A percentile compares a stretch with the other conserved stretches of the same genome.
Conservation (phyloP, 2,113 vertebrate species). For the Xerus inauris region DNA sequence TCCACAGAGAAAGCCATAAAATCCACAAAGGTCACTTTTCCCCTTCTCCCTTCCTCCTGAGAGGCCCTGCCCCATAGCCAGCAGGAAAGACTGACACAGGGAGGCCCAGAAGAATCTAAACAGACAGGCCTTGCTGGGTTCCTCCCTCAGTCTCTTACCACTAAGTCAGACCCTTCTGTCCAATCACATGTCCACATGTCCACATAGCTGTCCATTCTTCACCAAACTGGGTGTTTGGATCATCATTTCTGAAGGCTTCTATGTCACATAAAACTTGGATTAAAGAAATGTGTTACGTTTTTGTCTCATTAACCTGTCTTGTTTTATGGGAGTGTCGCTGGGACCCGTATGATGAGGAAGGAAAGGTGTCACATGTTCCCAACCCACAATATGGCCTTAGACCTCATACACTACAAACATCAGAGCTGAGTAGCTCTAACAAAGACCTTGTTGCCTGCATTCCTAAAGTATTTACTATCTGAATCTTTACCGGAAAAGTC, state of each 20-base stretch:
- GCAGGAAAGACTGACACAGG: neutral
- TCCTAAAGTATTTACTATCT: neutral
- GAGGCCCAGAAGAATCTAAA: neutral
- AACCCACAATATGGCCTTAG: neutral
- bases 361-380: neutral
- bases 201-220: neutral
- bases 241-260: neutral
- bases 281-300: neutral
- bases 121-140: neutral
- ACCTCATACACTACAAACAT: neutral
- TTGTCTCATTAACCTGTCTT: neutral
- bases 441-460: neutral
- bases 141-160: neutral
- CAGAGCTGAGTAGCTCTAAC: neutral
- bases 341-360: neutral
- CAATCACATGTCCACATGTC: neutral
- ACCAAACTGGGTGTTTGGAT: neutral
- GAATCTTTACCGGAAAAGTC: neutral
- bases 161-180: neutral
- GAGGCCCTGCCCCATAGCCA: neutral
- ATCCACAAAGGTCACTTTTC: neutral
- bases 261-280: neutral
- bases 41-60: neutral
- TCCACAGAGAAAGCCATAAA: neutral
- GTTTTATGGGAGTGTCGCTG: neutral